A percentile compares a stretch with the other conserved stretches of the same genome.
Evolutionary conservation across 2,888 invertebrate genomes (phyloP).

Genomic region (Boloria selene): DNA sequence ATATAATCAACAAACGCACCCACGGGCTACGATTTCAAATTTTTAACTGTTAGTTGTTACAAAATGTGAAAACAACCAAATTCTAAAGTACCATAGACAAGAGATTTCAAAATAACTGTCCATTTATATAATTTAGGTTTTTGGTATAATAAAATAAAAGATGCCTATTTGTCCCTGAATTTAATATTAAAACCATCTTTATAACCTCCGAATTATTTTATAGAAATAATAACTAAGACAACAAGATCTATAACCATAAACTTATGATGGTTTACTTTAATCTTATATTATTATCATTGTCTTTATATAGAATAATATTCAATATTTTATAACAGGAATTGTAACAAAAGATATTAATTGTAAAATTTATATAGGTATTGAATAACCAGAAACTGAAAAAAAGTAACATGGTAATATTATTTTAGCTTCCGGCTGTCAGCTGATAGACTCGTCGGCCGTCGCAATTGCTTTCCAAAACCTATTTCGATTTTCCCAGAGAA

Average conservation of each 20-base stretch:
- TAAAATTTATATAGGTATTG: no score
- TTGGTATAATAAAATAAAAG: no score
- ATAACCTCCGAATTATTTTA: no score
- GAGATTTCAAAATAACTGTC: neutral
- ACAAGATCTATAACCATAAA: no score
- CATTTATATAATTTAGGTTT: neutral
- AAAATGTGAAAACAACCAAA: constrained; percentile 5
- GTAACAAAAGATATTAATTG: no score
- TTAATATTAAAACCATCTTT: no score
- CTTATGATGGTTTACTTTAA: no score
- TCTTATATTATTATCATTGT: no score
- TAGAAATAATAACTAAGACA: no score
- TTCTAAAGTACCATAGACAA: constrained; percentile 3
- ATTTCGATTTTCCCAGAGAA: constrained; percentile 81
- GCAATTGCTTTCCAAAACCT: constrained; percentile 73
- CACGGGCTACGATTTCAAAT: constrained; percentile 9
- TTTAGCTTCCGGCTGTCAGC: constrained; percentile 79
- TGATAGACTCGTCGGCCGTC: constrained; percentile 66
- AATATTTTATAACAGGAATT: no score
- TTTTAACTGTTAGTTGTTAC: constrained; percentile 38
- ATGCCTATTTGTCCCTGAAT: no score
- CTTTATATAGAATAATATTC: no score
- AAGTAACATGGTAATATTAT: constrained; percentile 52
- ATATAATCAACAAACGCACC: constrained; percentile 26
- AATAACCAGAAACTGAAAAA: constrained; percentile 25